phyloP scores from a whole-genome alignment of 2,113 vertebrate genomes.

The Erythrocercus mccallii region DNA sequence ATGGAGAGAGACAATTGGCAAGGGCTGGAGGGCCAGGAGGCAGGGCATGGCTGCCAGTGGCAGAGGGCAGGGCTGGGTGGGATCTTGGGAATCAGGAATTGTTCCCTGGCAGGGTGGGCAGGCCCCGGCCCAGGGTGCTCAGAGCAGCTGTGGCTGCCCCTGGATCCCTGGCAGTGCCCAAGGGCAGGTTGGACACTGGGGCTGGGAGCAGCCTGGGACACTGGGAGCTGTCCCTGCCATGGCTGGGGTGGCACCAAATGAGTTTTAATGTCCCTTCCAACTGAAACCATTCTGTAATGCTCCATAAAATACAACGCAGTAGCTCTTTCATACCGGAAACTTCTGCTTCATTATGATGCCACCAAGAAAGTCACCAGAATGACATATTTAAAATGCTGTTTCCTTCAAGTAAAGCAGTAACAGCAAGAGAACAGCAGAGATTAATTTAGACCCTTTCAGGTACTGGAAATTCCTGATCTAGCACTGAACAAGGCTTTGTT shows the following conservation, averaged over 20 bases:
- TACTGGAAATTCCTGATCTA: background rate
- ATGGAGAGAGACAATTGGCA: background rate
- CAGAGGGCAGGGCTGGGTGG: too few species aligned
- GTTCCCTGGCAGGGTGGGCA: too few species aligned
- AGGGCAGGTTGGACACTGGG: background rate
- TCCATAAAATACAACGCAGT: background rate
- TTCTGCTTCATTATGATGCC: background rate
- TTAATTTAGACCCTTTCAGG: background rate
- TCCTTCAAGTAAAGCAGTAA: background rate
- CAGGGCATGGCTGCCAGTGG: too few species aligned
- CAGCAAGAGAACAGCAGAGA: background rate
- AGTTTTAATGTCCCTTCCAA: rapidly evolving
- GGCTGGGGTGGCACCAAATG: rapidly evolving
- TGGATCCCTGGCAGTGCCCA: background rate
- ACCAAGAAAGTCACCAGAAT: background rate
- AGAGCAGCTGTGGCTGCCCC: background rate
- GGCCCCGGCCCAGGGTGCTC: background rate
- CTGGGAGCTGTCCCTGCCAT: background rate
- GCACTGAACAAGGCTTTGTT: background rate
- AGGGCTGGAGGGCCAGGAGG: too few species aligned
- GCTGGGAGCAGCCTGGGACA: background rate
- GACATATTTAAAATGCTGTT: background rate
- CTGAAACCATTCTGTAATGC: background rate
- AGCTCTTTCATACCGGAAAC: background rate
- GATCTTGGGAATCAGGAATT: too few species aligned